Conservation (phyloP, 2,888 invertebrate genomes). For the Ditula angustiorana region DNA sequence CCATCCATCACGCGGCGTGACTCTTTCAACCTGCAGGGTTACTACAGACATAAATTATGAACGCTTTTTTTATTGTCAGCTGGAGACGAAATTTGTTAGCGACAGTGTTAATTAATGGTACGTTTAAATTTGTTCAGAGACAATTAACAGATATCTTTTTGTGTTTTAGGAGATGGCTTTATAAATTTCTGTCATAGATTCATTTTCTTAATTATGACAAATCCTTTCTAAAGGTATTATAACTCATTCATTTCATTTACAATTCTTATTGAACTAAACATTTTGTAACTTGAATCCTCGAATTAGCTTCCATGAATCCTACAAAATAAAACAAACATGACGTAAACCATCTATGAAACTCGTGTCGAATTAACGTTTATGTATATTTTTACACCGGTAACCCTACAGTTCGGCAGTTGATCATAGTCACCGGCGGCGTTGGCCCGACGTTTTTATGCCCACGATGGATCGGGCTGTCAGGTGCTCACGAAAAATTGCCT, state of each 20-base stretch:
- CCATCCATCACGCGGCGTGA: slow-evolving; percentile 82
- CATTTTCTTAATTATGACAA: neutral
- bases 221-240: too few relatives aligned
- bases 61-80: slow-evolving; percentile 73
- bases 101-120: slow-evolving; percentile 77
- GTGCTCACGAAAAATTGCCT: slow-evolving; percentile 71
- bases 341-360: neutral
- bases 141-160: slow-evolving; percentile 32
- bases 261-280: too few relatives aligned
- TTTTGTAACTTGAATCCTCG: neutral
- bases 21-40: slow-evolving; percentile 83
- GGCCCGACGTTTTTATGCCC: slow-evolving; percentile 71
- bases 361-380: slow-evolving; percentile 11
- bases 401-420: slow-evolving; percentile 62
- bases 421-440: slow-evolving; percentile 69
- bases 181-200: neutral
- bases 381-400: slow-evolving; percentile 41
- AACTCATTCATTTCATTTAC: too few relatives aligned
- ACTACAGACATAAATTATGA: slow-evolving; percentile 75
- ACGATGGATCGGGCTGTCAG: slow-evolving; percentile 70
- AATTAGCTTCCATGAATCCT: neutral
- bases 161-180: slow-evolving; percentile 3
- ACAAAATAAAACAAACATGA: neutral
- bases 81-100: slow-evolving; percentile 78
- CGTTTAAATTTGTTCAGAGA: slow-evolving; percentile 57